Conservation (phyloP, 2,888 invertebrate genomes). For the Idaea straminata region DNA sequence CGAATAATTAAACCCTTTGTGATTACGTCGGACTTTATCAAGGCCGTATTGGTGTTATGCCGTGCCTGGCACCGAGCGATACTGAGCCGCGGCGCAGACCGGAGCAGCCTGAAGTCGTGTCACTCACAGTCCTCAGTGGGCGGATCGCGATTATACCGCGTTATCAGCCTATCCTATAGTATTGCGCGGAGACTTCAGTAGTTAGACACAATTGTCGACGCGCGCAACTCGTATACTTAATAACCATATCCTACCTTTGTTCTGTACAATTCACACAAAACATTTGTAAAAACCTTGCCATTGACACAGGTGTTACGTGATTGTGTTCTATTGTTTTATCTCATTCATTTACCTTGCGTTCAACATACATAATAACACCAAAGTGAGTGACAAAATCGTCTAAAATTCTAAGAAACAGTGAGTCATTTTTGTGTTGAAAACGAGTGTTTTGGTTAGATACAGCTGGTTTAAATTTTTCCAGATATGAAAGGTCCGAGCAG, state of each 20-base stretch:
- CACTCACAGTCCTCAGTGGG: slow-evolving; percentile 44
- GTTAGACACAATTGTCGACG: slow-evolving; percentile 13
- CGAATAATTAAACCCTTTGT: slow-evolving; percentile 36
- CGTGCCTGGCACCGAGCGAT: slow-evolving; percentile 67
- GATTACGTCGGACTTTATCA: slow-evolving; percentile 62
- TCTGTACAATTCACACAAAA: slow-evolving; percentile 17
- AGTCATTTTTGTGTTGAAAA: slow-evolving; percentile 14
- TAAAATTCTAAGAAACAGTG: slow-evolving; percentile 11
- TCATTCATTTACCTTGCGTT: slow-evolving; percentile 8
- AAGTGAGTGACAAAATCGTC: neutral
- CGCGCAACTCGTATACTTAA: slow-evolving; percentile 13
- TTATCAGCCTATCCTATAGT: neutral
- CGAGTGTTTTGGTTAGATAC: slow-evolving; percentile 6
- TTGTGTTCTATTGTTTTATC: slow-evolving; percentile 17
- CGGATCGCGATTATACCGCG: slow-evolving; percentile 58
- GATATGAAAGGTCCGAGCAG: slow-evolving; percentile 83
- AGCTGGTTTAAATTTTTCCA: slow-evolving; percentile 33
- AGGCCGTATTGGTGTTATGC: slow-evolving; percentile 57
- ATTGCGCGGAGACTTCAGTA: neutral
- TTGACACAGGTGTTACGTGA: slow-evolving; percentile 30
- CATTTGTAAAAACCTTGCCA: slow-evolving; percentile 27
- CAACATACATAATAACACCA: slow-evolving; percentile 5
- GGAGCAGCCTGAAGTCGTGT: slow-evolving; percentile 41
- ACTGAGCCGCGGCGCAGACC: slow-evolving; percentile 40
- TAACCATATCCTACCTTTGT: slow-evolving; percentile 16